Conservation (phyloP, 2,888 invertebrate species). For the Melipona beecheii region DNA sequence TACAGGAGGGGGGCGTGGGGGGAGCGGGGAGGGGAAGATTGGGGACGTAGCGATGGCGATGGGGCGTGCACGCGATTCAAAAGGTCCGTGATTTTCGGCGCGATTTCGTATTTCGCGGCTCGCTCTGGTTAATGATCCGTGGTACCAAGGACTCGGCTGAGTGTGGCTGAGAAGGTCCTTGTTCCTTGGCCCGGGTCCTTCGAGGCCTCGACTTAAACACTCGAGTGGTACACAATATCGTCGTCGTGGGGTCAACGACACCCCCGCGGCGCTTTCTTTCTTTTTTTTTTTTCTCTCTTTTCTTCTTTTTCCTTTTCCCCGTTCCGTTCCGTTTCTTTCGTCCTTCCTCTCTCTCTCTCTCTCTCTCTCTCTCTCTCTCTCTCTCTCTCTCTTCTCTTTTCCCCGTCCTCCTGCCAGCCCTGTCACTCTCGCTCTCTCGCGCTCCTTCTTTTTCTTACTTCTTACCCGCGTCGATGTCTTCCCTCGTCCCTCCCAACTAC, state of each 20-base stretch:
- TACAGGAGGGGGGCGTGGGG: not conserved
- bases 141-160: constrained; percentile 79
- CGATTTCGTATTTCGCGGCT: constrained; percentile 78
- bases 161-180: constrained; percentile 83
- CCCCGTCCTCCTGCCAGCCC: constrained; percentile 7
- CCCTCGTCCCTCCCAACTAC: constrained; percentile 22
- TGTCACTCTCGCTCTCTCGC: constrained; percentile 18
- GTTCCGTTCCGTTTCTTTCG: constrained; percentile 30
- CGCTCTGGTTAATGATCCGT: constrained; percentile 81
- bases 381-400: constrained; percentile 9
- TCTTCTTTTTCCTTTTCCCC: constrained; percentile 41
- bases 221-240: constrained; percentile 83
- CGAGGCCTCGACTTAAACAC: constrained; percentile 79
- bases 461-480: constrained; percentile 43
- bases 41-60: constrained; percentile 18
- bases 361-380: constrained; percentile 18
- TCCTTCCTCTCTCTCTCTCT: constrained; percentile 41
- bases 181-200: constrained; percentile 78
- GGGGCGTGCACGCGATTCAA: constrained; percentile 60
- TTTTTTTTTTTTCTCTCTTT: constrained; percentile 42
- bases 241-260: constrained; percentile 82
- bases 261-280: constrained; percentile 70
- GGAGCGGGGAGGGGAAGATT: not conserved
- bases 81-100: constrained; percentile 77
- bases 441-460: constrained; percentile 37